Conservation (phyloP, 1,140 invertebrate species). For the Parapsyche elsis region DNA sequence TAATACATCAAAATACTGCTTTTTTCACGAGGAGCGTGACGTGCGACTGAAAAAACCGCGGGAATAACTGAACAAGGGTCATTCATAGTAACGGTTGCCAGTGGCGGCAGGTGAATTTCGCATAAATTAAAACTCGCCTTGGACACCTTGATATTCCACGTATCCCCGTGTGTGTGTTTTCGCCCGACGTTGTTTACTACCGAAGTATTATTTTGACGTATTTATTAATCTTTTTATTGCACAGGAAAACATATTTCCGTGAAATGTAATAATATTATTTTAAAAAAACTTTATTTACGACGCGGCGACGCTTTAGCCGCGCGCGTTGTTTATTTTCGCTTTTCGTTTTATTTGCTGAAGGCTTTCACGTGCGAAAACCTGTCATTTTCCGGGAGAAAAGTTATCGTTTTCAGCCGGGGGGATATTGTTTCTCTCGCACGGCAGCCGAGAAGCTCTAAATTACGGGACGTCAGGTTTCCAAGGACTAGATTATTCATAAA, state of each 20-base stretch:
- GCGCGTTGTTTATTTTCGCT: background rate
- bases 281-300: slow-evolving; percentile 2
- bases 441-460: slow-evolving; percentile 25
- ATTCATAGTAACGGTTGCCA: background rate
- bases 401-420: slow-evolving; percentile 11
- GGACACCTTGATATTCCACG: slow-evolving; percentile 2
- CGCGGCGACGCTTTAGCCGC: background rate
- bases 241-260: background rate
- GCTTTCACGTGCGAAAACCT: slow-evolving; percentile 27
- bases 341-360: background rate
- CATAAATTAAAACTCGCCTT: slow-evolving; percentile 3
- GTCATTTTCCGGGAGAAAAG: slow-evolving; percentile 18
- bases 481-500: slow-evolving; percentile 46
- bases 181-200: slow-evolving; percentile 1
- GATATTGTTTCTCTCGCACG: slow-evolving; percentile 34
- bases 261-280: slow-evolving; percentile 1
- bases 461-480: slow-evolving; percentile 34
- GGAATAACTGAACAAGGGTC: background rate
- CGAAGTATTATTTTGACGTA: slow-evolving; percentile 5
- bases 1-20: background rate
- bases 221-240: slow-evolving; percentile 31
- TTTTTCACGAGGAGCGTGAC: background rate
- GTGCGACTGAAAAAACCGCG: background rate
- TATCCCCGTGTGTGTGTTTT: background rate
- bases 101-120: slow-evolving; percentile 17